A percentile compares a stretch with the other conserved stretches of the same genome.
Evolutionary conservation across 2,888 invertebrate species (phyloP).

Genomic region (Oxytorus armatus): DNA sequence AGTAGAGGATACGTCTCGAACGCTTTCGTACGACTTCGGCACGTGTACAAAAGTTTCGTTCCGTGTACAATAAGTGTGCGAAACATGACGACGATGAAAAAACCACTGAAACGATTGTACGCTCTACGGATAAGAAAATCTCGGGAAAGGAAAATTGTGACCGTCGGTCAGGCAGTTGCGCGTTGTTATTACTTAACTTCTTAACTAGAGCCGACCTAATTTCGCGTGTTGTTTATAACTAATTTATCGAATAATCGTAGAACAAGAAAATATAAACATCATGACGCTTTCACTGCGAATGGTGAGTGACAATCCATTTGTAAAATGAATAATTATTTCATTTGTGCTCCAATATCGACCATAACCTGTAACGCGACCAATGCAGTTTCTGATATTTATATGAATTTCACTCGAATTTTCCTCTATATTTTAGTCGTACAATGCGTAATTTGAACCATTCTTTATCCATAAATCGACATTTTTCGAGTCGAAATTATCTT

Average conservation of each 20-base stretch:
- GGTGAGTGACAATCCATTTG: constrained; percentile 45
- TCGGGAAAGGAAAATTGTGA: too few species aligned
- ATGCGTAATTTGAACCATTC: background rate
- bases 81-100: constrained; percentile 20
- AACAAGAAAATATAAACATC: constrained; percentile 11
- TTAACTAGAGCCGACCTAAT: too few species aligned
- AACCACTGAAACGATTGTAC: too few species aligned
- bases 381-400: background rate
- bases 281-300: constrained; percentile 52
- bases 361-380: constrained; percentile 16
- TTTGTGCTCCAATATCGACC: background rate
- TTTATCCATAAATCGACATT: background rate
- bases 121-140: too few species aligned
- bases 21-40: constrained; percentile 2
- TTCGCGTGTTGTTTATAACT: background rate
- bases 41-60: background rate
- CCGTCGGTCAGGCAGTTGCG: too few species aligned
- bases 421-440: background rate
- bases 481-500: background rate
- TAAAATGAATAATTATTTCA: background rate
- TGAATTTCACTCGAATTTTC: background rate
- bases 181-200: too few species aligned
- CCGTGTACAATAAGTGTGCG: background rate
- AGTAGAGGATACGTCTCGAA: constrained; percentile 32
- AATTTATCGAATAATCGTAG: background rate